Evolutionary conservation across 2,113 vertebrate genomes (phyloP), one percentile per base, ranked within the genome.

Genomic region (Oryzias curvinotus): DNA sequence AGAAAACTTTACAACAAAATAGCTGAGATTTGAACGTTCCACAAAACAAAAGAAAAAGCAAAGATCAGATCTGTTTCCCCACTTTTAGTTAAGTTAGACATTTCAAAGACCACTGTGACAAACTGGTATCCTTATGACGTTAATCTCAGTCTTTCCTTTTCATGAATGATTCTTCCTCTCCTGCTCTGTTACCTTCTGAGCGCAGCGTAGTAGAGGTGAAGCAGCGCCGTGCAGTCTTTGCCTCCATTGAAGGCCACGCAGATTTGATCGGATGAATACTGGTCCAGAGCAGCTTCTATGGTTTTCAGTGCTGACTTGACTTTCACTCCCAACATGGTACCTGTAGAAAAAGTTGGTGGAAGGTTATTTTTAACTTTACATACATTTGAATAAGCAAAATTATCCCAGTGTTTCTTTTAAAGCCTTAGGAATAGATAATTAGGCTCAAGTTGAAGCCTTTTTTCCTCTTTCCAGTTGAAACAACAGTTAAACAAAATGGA

Each of bases 231-330:
- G 88, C 97, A 98, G 88, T 99, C 97, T 81, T 99, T 99, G 70
- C 97, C 97, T 1, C 97, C 97, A 0, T 99, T 99, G 90, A 98
- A 99, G 44, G 94, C 97, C 52, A 97, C 89, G 0, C 96, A 98
- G 75, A 98, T 81, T 73, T 94, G 89, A 51, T 77, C 62, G n/a
- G 91, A 82, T 7, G 83, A 76, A 86, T 96, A 98, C 53, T 21
- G 90, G 26, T 92, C 87, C 88, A 99, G 87, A 2, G 94, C 93
- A 6, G 84, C 84, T 74, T 98, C 95, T 0, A 99, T 89, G 5
- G 87, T 96, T 71, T 68, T 85, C 75, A 99, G 71, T 0, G 97
- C 94, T 0, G 85, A 89, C 48, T 85, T 77, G 63, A 98, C 97
- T 89, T 96, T 97, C 53, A 88, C 77, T 3, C 94, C 96, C 62